A percentile compares a stretch with the other conserved stretches of the same genome.
phyloP scores from a whole-genome alignment of 1,140 invertebrate species.

The Drosophila simulans region DNA sequence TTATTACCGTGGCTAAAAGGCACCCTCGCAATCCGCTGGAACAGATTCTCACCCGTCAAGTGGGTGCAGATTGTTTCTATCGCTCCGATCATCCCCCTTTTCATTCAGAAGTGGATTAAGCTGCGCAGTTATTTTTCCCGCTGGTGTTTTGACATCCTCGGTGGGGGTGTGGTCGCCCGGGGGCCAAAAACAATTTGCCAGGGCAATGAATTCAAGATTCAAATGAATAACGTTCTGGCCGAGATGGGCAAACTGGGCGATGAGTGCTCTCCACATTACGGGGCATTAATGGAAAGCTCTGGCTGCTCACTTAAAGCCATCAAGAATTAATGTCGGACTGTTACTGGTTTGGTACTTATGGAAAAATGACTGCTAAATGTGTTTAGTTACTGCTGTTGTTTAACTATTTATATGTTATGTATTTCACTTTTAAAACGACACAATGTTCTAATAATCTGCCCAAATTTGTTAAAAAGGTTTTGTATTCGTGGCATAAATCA shows the following conservation, averaged over 20 bases:
- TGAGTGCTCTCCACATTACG: slow-evolving; percentile 3
- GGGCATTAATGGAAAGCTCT: not conserved
- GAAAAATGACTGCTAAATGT: too few species aligned
- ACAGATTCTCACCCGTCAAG: slow-evolving; percentile 75
- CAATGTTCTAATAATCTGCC: too few species aligned
- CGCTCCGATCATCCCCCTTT: not conserved
- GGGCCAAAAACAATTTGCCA: slow-evolving; percentile 56
- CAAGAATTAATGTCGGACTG: not conserved
- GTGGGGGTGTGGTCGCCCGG: slow-evolving; percentile 43
- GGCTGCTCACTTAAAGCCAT: slow-evolving; percentile 26
- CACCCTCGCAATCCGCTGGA: slow-evolving; percentile 15
- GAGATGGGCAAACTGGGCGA: not conserved
- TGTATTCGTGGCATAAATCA: slow-evolving; percentile 3
- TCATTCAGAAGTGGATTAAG: slow-evolving; percentile 53
- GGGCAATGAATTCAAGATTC: slow-evolving; percentile 69
- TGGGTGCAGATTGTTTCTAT: slow-evolving; percentile 74
- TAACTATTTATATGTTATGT: too few species aligned
- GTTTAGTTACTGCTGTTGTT: too few species aligned
- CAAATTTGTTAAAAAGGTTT: too few species aligned
- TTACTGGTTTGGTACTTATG: not conserved
- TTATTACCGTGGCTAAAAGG: slow-evolving; percentile 65
- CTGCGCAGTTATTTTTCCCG: slow-evolving; percentile 66
- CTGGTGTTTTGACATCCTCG: slow-evolving; percentile 59
- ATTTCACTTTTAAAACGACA: too few species aligned
- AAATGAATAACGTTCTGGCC: slow-evolving; percentile 32